A percentile compares a stretch with the other conserved stretches of the same genome.
Evolutionary conservation across 35 echinoderm and acorn worm species (phyloP).

Genomic region (Anneissia japonica): DNA sequence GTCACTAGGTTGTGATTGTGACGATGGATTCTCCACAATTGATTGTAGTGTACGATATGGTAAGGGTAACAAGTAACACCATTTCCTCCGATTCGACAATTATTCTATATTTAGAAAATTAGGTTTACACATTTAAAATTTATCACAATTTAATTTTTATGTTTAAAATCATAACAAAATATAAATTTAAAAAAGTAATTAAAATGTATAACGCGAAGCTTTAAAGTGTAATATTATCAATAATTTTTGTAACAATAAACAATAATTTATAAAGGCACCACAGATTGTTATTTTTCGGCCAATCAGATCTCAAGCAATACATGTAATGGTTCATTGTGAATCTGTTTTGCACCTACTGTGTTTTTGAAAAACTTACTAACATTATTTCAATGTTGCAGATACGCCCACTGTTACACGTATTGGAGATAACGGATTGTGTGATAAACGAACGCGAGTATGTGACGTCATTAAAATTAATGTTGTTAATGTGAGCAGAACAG

Average conservation of each 20-base stretch:
- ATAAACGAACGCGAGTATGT: conserved; percentile 46
- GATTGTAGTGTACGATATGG: conserved; percentile 66
- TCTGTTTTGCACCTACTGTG: too few relatives aligned
- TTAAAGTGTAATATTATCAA: too few relatives aligned
- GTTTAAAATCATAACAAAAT: too few relatives aligned
- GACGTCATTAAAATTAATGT: conserved; percentile 48
- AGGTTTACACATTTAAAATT: background rate
- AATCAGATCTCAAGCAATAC: too few relatives aligned
- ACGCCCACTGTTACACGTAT: conserved; percentile 50
- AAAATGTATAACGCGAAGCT: too few relatives aligned
- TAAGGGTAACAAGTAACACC: conserved; percentile 5
- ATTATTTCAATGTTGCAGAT: conserved; percentile 17
- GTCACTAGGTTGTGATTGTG: conserved; percentile 56
- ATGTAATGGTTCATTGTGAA: too few relatives aligned
- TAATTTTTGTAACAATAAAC: too few relatives aligned
- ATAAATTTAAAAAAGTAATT: too few relatives aligned
- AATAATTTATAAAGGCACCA: too few relatives aligned
- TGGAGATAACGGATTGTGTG: conserved; percentile 84
- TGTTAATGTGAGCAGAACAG: background rate
- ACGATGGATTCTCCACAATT: conserved; percentile 20
- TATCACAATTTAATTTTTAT: background rate
- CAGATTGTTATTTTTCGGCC: too few relatives aligned
- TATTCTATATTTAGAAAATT: background rate
- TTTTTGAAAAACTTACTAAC: too few relatives aligned
- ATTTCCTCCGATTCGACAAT: background rate